Evolutionary conservation across 1,140 invertebrate species (phyloP).

Genomic region (Radopholus similis): DNA sequence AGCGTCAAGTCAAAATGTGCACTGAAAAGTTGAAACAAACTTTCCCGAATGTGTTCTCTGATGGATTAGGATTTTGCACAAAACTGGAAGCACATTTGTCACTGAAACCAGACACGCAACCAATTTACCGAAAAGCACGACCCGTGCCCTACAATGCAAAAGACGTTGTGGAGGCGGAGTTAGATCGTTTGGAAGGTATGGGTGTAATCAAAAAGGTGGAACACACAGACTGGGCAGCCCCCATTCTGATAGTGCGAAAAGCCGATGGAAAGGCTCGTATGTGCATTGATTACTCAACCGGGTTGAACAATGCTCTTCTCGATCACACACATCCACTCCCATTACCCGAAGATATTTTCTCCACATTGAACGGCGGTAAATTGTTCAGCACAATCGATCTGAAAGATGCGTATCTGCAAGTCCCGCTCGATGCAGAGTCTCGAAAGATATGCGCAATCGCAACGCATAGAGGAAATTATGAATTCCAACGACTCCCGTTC

Average conservation of each 20-base stretch:
- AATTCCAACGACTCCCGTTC: constrained; percentile 62
- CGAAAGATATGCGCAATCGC: constrained; percentile 29
- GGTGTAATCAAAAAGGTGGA: constrained; percentile 50
- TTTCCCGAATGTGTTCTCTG: constrained; percentile 1
- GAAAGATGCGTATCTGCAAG: no score
- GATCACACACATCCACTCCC: constrained; percentile 45
- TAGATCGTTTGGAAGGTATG: constrained; percentile 39
- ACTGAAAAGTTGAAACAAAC: constrained; percentile 1
- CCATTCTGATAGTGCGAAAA: constrained; percentile 61
- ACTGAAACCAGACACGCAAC: constrained; percentile 22
- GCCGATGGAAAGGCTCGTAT: constrained; percentile 56
- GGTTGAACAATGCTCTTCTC: constrained; percentile 47
- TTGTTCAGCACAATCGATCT: constrained; percentile 42
- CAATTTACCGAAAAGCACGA: constrained; percentile 33
- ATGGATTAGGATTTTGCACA: constrained; percentile 18
- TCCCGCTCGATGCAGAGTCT: constrained; percentile 29
- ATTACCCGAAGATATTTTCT: constrained; percentile 41
- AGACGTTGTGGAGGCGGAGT: constrained; percentile 49
- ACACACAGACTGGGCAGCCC: constrained; percentile 61
- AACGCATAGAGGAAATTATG: constrained; percentile 50
- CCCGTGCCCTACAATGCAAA: constrained; percentile 45
- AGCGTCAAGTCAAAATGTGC: not conserved
- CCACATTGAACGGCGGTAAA: constrained; percentile 27
- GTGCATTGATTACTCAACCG: constrained; percentile 56
- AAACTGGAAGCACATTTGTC: constrained; percentile 31